Percentiles rank a stretch among this genome's conserved stretches.
phyloP scores from a whole-genome alignment of 2,113 vertebrate genomes.

The Calcarius ornatus region DNA sequence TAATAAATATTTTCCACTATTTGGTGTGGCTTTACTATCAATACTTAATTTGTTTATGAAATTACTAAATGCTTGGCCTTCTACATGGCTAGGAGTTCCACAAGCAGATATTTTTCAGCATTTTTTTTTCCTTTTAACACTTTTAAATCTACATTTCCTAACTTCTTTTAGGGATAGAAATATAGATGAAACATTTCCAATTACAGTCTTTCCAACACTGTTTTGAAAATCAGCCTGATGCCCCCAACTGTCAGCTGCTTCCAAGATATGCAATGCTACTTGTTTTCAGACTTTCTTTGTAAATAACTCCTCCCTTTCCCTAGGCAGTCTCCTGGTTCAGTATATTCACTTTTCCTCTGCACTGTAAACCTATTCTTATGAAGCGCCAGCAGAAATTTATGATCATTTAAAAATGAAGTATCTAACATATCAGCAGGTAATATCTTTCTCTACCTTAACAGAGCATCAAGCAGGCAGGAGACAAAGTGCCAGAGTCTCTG shows the following conservation, averaged over 20 bases:
- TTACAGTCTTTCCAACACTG: not conserved
- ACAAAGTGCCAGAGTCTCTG: not conserved
- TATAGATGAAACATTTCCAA: not conserved
- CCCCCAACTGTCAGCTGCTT: not conserved
- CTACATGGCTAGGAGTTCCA: not conserved
- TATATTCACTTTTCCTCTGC: not conserved
- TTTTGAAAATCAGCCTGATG: not conserved
- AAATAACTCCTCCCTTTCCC: not conserved
- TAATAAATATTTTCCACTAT: not conserved
- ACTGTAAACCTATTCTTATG: conserved; percentile 35
- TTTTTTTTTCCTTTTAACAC: not conserved
- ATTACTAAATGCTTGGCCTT: not conserved
- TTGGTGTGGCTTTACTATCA: not conserved
- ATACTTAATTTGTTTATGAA: not conserved
- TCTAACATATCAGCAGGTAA: conserved; percentile 49
- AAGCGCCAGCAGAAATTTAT: conserved; percentile 30
- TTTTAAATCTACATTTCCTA: not conserved
- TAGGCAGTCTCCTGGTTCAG: not conserved
- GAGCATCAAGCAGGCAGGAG: conserved; percentile 19
- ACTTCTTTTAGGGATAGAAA: not conserved
- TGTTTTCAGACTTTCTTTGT: not conserved
- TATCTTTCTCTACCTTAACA: conserved; percentile 31
- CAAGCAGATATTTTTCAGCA: not conserved
- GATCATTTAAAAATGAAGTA: conserved; percentile 64
- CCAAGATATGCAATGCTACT: not conserved